Evolutionary conservation across 1,140 invertebrate species (phyloP).

Genomic region (Drosophila eugracilis): DNA sequence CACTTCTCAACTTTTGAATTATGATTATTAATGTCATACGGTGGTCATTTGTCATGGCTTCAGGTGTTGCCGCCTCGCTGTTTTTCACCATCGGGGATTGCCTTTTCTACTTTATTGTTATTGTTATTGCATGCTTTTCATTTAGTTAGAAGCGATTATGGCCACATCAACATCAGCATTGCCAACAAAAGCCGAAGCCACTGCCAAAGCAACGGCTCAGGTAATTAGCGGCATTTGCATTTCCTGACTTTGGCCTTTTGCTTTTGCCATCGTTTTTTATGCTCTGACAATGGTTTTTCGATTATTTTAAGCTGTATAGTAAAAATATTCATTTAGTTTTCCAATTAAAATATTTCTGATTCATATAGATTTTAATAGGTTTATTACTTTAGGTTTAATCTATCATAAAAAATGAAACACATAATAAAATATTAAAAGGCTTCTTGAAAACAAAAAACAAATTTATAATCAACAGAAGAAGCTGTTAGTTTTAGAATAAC

Average conservation of each 20-base stretch:
- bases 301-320: background rate
- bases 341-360: no score
- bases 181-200: conserved; percentile 41
- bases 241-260: conserved; percentile 59
- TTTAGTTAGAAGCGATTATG: conserved; percentile 76
- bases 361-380: no score
- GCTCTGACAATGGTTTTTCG: background rate
- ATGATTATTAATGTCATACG: conserved; percentile 80
- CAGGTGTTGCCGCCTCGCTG: conserved; percentile 39
- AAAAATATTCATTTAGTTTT: no score
- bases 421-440: no score
- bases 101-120: conserved; percentile 70
- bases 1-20: conserved; percentile 63
- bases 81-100: conserved; percentile 45
- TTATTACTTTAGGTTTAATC: no score
- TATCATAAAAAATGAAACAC: no score
- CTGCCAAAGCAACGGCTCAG: conserved; percentile 42
- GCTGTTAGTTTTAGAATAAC: no score
- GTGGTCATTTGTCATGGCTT: conserved; percentile 71
- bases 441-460: no score
- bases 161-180: conserved; percentile 55
- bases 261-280: conserved; percentile 5
- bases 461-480: no score
- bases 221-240: conserved; percentile 81
- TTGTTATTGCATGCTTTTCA: conserved; percentile 72